A percentile compares a stretch with the other conserved stretches of the same genome.
These are phyloP conservation scores for Drosophila yakuba DNA, from an alignment of 1,140 invertebrate species.

Conservation along the genomic window DNA sequence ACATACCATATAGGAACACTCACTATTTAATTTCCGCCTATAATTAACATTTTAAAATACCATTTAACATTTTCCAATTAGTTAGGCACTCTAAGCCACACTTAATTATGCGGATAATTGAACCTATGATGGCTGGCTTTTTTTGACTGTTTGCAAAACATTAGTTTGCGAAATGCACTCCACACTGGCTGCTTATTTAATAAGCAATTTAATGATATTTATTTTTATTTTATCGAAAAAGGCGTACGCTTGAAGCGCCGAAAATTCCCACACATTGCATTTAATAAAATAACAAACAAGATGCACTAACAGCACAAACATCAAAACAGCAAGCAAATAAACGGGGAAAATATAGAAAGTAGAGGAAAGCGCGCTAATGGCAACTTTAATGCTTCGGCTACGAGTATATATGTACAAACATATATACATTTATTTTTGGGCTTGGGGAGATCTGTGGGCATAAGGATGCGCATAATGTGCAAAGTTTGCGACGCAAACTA, in stretches of 20 bases:
- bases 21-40: background rate
- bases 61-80: background rate
- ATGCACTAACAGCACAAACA: constrained; percentile 33
- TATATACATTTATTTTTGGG: constrained; percentile 19
- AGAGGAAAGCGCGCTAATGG: constrained; percentile 57
- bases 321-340: constrained; percentile 65
- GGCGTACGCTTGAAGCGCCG: constrained; percentile 5
- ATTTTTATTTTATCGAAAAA: constrained; percentile 59
- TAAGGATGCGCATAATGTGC: constrained; percentile 82
- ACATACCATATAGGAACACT: background rate
- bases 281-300: constrained; percentile 81
- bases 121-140: constrained; percentile 9
- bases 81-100: constrained; percentile 2
- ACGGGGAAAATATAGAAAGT: constrained; percentile 7
- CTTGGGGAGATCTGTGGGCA: constrained; percentile 46
- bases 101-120: constrained; percentile 36
- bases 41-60: background rate
- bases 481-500: constrained; percentile 82
- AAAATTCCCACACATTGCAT: constrained; percentile 72
- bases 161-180: constrained; percentile 49
- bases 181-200: constrained; percentile 40
- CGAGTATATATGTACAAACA: background rate
- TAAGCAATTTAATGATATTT: constrained; percentile 74
- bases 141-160: constrained; percentile 41
- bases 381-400: constrained; percentile 71